Evolutionary conservation across 2,888 invertebrate genomes (phyloP).

Genomic region (Zonitis immaculata): DNA sequence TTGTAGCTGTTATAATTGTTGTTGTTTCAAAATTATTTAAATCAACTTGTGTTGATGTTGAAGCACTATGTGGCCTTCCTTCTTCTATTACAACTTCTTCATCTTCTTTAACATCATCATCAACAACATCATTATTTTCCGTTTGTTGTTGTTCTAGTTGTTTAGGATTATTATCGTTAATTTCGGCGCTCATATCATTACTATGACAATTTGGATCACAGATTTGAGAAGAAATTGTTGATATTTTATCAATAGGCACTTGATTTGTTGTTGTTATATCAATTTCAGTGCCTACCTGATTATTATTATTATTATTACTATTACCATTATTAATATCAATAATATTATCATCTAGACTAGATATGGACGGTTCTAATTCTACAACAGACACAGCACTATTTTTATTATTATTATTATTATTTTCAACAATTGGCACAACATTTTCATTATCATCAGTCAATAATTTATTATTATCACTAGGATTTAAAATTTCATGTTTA

Average conservation of each 20-base stretch:
- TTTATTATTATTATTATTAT: too few species aligned
- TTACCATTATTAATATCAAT: slow-evolving; percentile 18
- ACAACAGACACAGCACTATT: slow-evolving; percentile 51
- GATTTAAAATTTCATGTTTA: slow-evolving; percentile 19
- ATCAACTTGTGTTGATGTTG: slow-evolving; percentile 79
- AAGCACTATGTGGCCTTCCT: slow-evolving; percentile 67
- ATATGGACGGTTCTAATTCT: slow-evolving; percentile 51
- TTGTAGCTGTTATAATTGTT: neutral
- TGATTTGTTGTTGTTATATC: slow-evolving; percentile 10
- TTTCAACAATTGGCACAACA: slow-evolving; percentile 44
- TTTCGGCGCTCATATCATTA: slow-evolving; percentile 30
- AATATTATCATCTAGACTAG: slow-evolving; percentile 42
- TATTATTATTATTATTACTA: slow-evolving; percentile 30
- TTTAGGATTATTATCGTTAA: slow-evolving; percentile 17
- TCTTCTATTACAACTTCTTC: neutral
- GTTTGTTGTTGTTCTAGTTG: slow-evolving; percentile 28
- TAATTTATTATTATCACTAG: slow-evolving; percentile 31
- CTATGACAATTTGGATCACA: slow-evolving; percentile 61
- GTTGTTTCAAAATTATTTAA: slow-evolving; percentile 72
- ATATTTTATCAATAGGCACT: slow-evolving; percentile 53
- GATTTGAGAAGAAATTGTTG: slow-evolving; percentile 68
- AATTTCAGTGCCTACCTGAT: neutral
- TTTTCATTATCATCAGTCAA: slow-evolving; percentile 33
- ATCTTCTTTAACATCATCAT: slow-evolving; percentile 15
- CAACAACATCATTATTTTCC: slow-evolving; percentile 1